These are phyloP conservation scores for chimpanzee (Pan troglodytes) DNA, from an alignment of 2,113 vertebrate species.

Conservation along the genomic window NHGRI_mPanTro3-v2.1_pri NC_072398.2:217069001-217069500, in stretches of 20 bases:
- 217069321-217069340: accelerated
- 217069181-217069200: not conserved
- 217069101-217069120: too few species aligned
- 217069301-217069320: not conserved
- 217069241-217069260: accelerated
- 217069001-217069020: not conserved
- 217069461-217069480: not conserved
- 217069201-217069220: not conserved
- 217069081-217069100: not conserved
- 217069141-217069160: not conserved
- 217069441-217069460: too few species aligned
- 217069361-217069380: accelerated
- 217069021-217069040: not conserved
- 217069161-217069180: not conserved
- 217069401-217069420: not conserved
- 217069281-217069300: not conserved
- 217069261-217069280: too few species aligned
- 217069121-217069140: not conserved
- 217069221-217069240: not conserved
- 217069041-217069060: not conserved
- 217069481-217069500: not conserved
- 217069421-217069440: not conserved
- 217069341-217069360: not conserved
- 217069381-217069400: not conserved
- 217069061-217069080: not conserved